A percentile compares a stretch with the other conserved stretches of the same genome.
Conservation (phyloP, 2,113 vertebrate species). For the Cephalopterus ornatus region DNA sequence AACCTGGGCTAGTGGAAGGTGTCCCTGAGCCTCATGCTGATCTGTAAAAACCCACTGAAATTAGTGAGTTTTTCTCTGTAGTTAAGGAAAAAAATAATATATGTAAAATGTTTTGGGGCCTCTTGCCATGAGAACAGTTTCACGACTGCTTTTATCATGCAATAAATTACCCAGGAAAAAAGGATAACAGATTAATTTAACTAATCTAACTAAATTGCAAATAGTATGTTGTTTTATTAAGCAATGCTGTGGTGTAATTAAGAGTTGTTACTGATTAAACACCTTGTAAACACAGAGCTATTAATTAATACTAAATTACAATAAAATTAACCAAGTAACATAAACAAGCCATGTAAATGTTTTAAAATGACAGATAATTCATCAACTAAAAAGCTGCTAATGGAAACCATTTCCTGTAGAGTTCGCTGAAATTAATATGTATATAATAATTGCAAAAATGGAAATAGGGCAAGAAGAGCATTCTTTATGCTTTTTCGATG, state of each 20-base stretch:
- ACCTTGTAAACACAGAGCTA: neutral
- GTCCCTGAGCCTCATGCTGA: neutral
- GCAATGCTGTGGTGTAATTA: neutral
- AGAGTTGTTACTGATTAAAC: conserved; percentile 6
- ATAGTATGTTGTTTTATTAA: conserved; percentile 33
- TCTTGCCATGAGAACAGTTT: neutral
- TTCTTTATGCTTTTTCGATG: neutral
- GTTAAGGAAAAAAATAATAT: neutral
- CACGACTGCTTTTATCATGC: neutral
- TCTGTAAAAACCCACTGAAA: neutral
- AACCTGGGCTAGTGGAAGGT: neutral
- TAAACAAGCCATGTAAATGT: neutral
- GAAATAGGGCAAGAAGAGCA: neutral
- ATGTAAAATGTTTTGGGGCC: neutral
- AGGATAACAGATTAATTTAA: neutral
- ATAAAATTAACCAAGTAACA: conserved; percentile 9
- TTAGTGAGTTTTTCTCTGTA: neutral
- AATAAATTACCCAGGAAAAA: neutral
- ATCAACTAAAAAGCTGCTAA: neutral
- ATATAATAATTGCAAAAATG: neutral
- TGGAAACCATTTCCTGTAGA: neutral
- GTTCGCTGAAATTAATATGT: neutral
- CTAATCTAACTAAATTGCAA: conserved; percentile 11
- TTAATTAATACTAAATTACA: conserved; percentile 47
- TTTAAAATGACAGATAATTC: neutral